Percentiles rank a stretch among this genome's conserved stretches.
These are phyloP conservation scores for Neoitamus cyanurus DNA, from an alignment of 2,888 invertebrate genomes.

Conservation along the genomic window DNA sequence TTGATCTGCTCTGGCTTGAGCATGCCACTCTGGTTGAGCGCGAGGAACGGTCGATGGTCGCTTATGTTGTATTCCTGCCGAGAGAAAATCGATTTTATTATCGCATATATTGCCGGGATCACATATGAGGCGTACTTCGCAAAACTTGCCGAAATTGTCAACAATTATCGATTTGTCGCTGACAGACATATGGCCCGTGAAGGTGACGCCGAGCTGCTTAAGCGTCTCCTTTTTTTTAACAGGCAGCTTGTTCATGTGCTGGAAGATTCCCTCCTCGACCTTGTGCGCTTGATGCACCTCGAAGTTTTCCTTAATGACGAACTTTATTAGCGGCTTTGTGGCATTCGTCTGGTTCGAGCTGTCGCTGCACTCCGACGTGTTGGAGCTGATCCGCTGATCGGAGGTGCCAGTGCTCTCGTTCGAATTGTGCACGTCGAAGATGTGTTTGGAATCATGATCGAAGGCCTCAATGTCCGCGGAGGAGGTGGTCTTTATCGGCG, in stretches of 20 bases:
- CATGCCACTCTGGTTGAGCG: slow-evolving; percentile 65
- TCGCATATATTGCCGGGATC: slow-evolving; percentile 3
- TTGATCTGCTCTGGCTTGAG: slow-evolving; percentile 66
- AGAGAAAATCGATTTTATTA: slow-evolving; percentile 23
- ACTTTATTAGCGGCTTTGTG: slow-evolving; percentile 61
- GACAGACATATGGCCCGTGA: slow-evolving; percentile 66
- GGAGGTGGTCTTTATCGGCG: slow-evolving; percentile 20
- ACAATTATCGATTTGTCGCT: slow-evolving; percentile 66
- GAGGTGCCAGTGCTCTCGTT: slow-evolving; percentile 56
- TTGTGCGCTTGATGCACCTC: slow-evolving; percentile 65
- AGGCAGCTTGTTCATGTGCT: slow-evolving; percentile 66
- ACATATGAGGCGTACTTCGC: slow-evolving; percentile 59
- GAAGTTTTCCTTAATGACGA: slow-evolving; percentile 64
- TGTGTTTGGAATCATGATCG: slow-evolving; percentile 65
- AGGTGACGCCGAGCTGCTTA: slow-evolving; percentile 64
- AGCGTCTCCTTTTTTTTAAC: slow-evolving; percentile 65
- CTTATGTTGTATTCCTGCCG: slow-evolving; percentile 63
- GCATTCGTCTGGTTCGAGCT: slow-evolving; percentile 42
- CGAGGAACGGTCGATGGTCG: slow-evolving; percentile 65
- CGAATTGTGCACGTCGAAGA: slow-evolving; percentile 61
- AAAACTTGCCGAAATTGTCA: slow-evolving; percentile 65
- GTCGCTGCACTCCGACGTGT: slow-evolving; percentile 44
- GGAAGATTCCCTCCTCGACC: slow-evolving; percentile 66
- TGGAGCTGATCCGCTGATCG: slow-evolving; percentile 35
- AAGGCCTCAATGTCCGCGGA: slow-evolving; percentile 54